Evolutionary conservation across 2,888 invertebrate genomes (phyloP), one percentile per base, ranked within the genome.

Genomic region (Dicyrtoma fusca): DNA sequence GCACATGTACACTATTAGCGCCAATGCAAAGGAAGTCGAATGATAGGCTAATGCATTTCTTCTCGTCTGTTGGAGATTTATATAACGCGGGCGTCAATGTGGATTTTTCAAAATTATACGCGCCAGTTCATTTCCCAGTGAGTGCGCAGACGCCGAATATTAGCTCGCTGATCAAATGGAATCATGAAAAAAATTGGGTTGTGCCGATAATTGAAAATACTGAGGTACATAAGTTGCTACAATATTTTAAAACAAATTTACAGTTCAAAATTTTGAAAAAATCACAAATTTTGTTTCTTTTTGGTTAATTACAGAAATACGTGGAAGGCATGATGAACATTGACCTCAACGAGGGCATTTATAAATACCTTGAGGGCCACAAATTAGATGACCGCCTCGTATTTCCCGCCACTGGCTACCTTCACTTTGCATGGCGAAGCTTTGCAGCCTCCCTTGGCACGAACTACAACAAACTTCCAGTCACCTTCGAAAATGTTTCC

Each of bases 391-490:
- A 89, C 3, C 88, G 97, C 82, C 88, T 96, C 65, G 86, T 97
- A 25, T 97, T 94, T 86, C 97, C 97, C 21, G 97, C 96, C 74
- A 97, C 97, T 49, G 96, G 95, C 14, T 95, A 95, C 82, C 86
- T 97, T 87, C 90, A 90, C 45, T 84, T 90, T 17, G 90, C 89
- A 0, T 92, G 92, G 92, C 90, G 91, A 81, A 90, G 91, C 0
- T 84, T 91, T 14, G 90, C 89, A 2, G 86, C 89, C 83, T 88
- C 90, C 87, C 83, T 84, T 26, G 90, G 89, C 70, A 89, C 57
- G 84, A 89, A 0, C 89, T 86, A 78, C 87, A 88, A 34, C 89
- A 89, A 92, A 78, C 86, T 92, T 25, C 88, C 92, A 0, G 90
- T 96, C 0, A 88, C 91, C 6, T 93, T 96, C 83, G 92, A 94